A percentile compares a stretch with the other conserved stretches of the same genome.
Conservation (phyloP, 2,888 invertebrate species). For the Cecidostiba fungosa region DNA sequence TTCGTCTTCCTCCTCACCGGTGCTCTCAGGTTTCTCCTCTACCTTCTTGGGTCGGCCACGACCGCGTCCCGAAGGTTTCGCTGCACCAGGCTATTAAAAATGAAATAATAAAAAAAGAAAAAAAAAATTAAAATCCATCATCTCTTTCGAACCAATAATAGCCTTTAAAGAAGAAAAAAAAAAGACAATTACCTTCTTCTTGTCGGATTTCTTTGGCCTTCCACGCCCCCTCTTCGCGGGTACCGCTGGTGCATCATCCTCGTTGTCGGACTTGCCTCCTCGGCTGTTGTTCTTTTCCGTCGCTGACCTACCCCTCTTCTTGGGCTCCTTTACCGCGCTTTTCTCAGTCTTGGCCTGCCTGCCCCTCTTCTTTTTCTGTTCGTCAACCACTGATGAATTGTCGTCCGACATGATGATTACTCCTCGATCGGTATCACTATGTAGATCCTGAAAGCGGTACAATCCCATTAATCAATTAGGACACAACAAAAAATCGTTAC, state of each 20-base stretch:
- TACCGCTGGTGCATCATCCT: conserved; percentile 75
- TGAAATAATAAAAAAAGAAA: background rate
- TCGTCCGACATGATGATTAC: conserved; percentile 77
- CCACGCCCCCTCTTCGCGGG: conserved; percentile 79
- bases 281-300: conserved; percentile 76
- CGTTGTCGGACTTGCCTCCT: conserved; percentile 76
- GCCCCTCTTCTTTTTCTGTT: conserved; percentile 79
- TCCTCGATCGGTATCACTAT: conserved; percentile 37
- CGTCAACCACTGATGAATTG: conserved; percentile 78
- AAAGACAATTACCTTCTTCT: conserved; percentile 75
- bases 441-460: conserved; percentile 18
- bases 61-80: conserved; percentile 76
- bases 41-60: conserved; percentile 78
- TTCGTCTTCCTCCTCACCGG: conserved; percentile 78
- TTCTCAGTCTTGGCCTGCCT: conserved; percentile 76
- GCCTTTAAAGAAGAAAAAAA: background rate
- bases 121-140: conserved; percentile 61
- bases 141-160: conserved; percentile 11
- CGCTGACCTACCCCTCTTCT: conserved; percentile 76
- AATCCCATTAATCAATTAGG: background rate
- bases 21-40: conserved; percentile 79
- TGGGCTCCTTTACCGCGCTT: conserved; percentile 76
- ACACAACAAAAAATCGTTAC: conserved; percentile 14
- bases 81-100: conserved; percentile 68
- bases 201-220: conserved; percentile 77